phyloP scores from a whole-genome alignment of 2,888 invertebrate genomes.

The Epinotia nisella region DNA sequence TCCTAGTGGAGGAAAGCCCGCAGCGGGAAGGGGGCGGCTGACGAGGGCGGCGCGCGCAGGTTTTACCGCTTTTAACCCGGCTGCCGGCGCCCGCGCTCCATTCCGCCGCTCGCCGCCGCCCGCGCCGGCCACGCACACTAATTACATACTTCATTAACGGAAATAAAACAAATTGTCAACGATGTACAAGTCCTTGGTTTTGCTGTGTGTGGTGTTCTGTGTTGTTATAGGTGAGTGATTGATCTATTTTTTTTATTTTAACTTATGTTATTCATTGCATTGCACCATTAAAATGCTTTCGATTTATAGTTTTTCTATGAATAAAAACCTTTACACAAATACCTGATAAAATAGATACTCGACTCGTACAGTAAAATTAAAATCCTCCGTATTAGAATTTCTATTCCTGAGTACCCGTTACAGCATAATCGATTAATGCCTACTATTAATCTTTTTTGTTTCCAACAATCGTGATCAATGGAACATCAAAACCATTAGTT shows the following conservation, averaged over 20 bases:
- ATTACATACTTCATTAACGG: constrained; percentile 46
- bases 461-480: constrained; percentile 50
- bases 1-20: constrained; percentile 32
- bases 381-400: too few species aligned
- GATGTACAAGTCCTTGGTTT: constrained; percentile 73
- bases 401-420: neutral
- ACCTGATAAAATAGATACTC: neutral
- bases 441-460: constrained; percentile 13
- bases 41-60: constrained; percentile 57
- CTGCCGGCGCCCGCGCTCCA: constrained; percentile 71
- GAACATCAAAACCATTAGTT: constrained; percentile 45
- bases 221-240: constrained; percentile 73
- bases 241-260: constrained; percentile 32
- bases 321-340: too few species aligned
- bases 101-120: constrained; percentile 66
- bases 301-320: neutral
- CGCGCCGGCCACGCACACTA: constrained; percentile 60
- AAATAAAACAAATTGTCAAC: constrained; percentile 47
- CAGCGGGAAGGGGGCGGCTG: constrained; percentile 41
- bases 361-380: neutral
- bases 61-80: constrained; percentile 73
- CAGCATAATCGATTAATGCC: neutral
- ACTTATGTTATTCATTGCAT: neutral
- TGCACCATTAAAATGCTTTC: neutral
- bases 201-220: constrained; percentile 72